Base-by-base conservation (phyloP, 2,797 vertebrate species). In the Chelonia mydas region DNA sequence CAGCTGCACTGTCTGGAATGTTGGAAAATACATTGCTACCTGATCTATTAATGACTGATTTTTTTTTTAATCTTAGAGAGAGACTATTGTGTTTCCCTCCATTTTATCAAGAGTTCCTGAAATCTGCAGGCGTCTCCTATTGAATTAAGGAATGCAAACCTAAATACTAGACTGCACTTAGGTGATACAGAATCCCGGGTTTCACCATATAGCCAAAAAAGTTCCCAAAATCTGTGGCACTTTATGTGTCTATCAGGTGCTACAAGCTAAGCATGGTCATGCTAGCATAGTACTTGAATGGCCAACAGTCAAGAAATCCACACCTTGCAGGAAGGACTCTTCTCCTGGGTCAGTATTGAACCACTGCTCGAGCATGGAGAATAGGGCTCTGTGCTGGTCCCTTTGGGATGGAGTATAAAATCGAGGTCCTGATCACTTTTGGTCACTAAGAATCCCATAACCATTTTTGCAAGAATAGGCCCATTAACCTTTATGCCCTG, bases 21-120 rank as follows among this genome's bases (percentile, higher is more conserved):
- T 11, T 68, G 23, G n/a, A 90, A 91, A 57, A 95, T 59, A 83
- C 94, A 90, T 53, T 27, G 84, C 50, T 78, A 59, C 89, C 90
- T 89, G 51, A 92, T 89, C 93, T 93, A 61, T 94, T 89, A 19
- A 74, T 82, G 87, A 90, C 84, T 80, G 31, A 68, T 93, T 45
- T 1, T 89, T 91, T 95, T 84, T 72, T 61, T 11, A 45, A 94
- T 61, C 79, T 13, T 45, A 17, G 57, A 84, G 28, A 80, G 19
- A 12, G 2, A 19, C 17, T 49, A 49, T 54, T 2, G 2, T 11
- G 12, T 47, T 28, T 84, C 31, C 45, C 33, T 87, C 77, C 7
- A n/a, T 50, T 31, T 11, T n/a, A 77, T 89, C 88, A 89, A 54
- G 77, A 79, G 45, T 77, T 95, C 87, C 93, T 83, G 85, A 97